A percentile compares a stretch with the other conserved stretches of the same genome.
Conservation (phyloP, 2,888 invertebrate species). For the Geophilus truncorum region DNA sequence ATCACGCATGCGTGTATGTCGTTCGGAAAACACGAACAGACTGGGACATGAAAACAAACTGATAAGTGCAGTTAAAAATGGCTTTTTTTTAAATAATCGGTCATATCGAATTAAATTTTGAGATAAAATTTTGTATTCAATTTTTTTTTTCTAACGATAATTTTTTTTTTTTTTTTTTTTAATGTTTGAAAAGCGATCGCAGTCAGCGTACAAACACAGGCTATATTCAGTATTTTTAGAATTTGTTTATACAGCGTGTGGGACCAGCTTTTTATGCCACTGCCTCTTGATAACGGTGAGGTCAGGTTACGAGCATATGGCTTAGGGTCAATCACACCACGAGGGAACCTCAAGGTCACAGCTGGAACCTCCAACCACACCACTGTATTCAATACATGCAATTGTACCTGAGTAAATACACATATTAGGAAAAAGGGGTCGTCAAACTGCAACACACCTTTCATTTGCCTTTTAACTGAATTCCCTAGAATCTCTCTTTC, state of each 20-base stretch:
- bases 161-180: no score
- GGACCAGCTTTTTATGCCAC: slow-evolving; percentile 5
- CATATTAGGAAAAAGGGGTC: not conserved
- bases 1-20: not conserved
- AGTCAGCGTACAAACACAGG: not conserved
- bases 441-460: not conserved
- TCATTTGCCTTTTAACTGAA: not conserved
- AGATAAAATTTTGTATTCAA: not conserved
- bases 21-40: not conserved
- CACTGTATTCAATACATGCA: not conserved
- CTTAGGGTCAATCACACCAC: not conserved
- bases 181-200: not conserved
- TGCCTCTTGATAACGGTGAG: slow-evolving; percentile 15
- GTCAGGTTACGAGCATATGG: slow-evolving; percentile 15
- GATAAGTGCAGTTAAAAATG: no score
- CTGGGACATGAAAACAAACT: not conserved
- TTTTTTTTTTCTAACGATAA: not conserved
- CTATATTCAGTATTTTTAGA: not conserved
- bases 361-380: not conserved
- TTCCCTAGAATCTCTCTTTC: not conserved
- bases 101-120: not conserved
- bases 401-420: not conserved
- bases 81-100: not conserved
- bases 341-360: not conserved
- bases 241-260: not conserved